phyloP scores from a whole-genome alignment of 2,113 vertebrate genomes.

The Sciurus niger region DNA sequence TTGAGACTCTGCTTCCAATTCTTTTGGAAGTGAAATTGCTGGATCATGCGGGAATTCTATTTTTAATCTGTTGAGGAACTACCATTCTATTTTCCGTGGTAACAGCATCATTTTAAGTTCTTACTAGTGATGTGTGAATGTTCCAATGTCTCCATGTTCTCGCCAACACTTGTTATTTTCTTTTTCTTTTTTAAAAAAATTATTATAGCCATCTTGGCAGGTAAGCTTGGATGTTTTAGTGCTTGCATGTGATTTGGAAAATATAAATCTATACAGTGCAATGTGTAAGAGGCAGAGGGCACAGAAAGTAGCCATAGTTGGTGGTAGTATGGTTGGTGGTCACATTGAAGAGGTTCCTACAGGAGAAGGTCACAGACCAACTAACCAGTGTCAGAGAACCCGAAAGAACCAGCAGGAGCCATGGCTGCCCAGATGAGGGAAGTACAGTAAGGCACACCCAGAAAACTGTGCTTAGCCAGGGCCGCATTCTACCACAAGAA shows the following conservation, averaged over 20 bases:
- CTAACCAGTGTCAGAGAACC: neutral
- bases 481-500: slow-evolving; percentile 77
- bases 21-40: neutral
- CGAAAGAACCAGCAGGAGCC: neutral
- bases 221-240: neutral
- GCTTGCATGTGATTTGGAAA: neutral
- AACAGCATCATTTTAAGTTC: neutral
- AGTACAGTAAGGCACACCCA: slow-evolving; percentile 65
- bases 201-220: neutral
- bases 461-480: slow-evolving; percentile 25
- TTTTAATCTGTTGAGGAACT: slow-evolving; percentile 45
- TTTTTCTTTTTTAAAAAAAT: neutral
- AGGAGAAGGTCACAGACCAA: neutral
- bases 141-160: neutral
- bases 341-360: neutral
- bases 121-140: neutral
- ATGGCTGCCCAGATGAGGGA: slow-evolving; percentile 64
- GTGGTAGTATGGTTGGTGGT: neutral
- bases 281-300: neutral
- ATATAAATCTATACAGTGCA: no score
- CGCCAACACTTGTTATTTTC: neutral
- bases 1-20: slow-evolving; percentile 42
- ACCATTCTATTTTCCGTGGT: neutral
- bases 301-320: neutral
- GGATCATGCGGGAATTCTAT: neutral